Evolutionary conservation across 2,113 vertebrate species (phyloP).

Genomic region (Hemiscyllium ocellatum): DNA sequence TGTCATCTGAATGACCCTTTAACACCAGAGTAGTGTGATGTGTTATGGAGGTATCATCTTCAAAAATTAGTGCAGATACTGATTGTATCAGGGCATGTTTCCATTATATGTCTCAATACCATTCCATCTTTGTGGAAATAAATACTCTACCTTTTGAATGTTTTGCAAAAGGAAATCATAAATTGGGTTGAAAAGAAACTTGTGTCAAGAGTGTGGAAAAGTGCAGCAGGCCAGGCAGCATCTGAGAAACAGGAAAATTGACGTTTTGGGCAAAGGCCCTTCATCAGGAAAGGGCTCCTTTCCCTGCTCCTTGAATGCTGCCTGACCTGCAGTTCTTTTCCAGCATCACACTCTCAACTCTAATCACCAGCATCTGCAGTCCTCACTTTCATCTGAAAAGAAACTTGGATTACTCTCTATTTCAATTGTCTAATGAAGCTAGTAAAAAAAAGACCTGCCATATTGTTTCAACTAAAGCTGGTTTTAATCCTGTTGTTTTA

Average conservation of each 20-base stretch:
- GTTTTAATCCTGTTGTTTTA: conserved; percentile 9
- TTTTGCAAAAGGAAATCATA: background rate
- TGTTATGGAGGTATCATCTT: background rate
- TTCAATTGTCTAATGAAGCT: background rate
- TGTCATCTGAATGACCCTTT: background rate
- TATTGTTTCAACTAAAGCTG: background rate
- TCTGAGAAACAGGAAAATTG: too few species aligned
- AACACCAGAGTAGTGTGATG: background rate
- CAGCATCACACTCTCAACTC: too few species aligned
- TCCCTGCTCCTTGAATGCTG: too few species aligned
- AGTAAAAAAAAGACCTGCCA: background rate
- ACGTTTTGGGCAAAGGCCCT: too few species aligned
- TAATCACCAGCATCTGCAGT: too few species aligned
- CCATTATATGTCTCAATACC: background rate
- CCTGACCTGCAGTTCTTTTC: too few species aligned
- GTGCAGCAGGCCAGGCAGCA: too few species aligned
- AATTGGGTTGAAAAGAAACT: too few species aligned
- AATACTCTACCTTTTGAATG: background rate
- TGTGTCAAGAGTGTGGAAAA: too few species aligned
- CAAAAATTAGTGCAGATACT: background rate
- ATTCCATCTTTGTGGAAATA: background rate
- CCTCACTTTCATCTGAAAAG: too few species aligned
- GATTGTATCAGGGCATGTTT: background rate
- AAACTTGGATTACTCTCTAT: background rate
- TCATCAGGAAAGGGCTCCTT: too few species aligned